A percentile compares a stretch with the other conserved stretches of the same genome.
Evolutionary conservation across 92 coral and sea anemone species (phyloP).

Genomic region (Palythoa grandis): DNA sequence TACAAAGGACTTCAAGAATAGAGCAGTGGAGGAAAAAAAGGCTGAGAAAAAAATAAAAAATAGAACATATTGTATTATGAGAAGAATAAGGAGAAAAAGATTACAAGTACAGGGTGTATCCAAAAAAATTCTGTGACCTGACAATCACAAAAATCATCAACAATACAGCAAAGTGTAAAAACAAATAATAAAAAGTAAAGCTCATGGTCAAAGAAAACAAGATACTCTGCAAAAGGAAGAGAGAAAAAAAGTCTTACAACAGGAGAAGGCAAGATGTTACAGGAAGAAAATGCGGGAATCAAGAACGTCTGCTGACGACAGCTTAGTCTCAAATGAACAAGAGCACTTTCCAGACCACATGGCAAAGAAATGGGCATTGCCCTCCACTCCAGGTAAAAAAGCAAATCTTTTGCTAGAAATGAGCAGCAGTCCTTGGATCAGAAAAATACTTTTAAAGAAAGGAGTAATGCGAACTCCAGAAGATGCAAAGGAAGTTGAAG

Average conservation of each 20-base stretch:
- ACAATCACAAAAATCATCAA: background rate
- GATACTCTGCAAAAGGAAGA: slow-evolving; percentile 21
- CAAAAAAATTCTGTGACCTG: background rate
- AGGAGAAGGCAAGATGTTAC: slow-evolving; percentile 14
- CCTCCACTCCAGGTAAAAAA: background rate
- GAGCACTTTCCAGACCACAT: background rate
- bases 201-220: background rate
- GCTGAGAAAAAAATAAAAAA: slow-evolving; percentile 16
- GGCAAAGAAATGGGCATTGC: slow-evolving; percentile 10
- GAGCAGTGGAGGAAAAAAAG: slow-evolving; percentile 15
- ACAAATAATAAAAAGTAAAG: slow-evolving; percentile 7
- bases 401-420: slow-evolving; percentile 1
- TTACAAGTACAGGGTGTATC: slow-evolving; percentile 1
- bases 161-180: slow-evolving; percentile 9
- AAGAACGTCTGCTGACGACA: background rate
- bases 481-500: background rate
- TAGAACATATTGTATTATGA: slow-evolving; percentile 7
- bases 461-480: background rate
- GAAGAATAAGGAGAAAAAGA: background rate
- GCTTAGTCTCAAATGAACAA: background rate
- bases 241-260: background rate
- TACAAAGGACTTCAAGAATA: slow-evolving; percentile 5
- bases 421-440: background rate
- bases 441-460: background rate
- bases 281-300: background rate